These are phyloP conservation scores for Reticulitermes speratus DNA, from an alignment of 1,140 invertebrate species.

Conservation along the genomic window DNA sequence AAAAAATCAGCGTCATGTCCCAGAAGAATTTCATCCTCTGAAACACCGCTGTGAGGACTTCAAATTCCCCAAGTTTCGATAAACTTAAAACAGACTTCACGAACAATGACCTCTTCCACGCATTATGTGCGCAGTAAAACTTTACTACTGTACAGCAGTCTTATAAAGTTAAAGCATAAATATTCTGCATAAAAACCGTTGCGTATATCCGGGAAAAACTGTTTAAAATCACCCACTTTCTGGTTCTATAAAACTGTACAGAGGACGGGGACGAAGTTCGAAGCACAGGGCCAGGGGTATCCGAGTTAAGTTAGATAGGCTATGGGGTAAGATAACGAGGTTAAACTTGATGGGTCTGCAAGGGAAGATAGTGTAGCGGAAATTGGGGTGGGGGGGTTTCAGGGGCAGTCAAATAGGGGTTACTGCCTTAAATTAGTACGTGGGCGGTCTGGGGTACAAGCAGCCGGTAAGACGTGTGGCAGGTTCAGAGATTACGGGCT, in stretches of 20 bases:
- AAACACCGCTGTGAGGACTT: too few species aligned
- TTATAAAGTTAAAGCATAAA: too few species aligned
- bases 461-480: neutral
- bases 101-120: too few species aligned
- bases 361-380: neutral
- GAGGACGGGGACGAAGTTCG: neutral
- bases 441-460: neutral
- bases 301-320: neutral
- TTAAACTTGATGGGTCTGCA: slow-evolving; percentile 1
- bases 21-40: too few species aligned
- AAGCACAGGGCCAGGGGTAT: neutral
- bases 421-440: neutral
- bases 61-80: too few species aligned
- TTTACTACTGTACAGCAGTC: too few species aligned
- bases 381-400: neutral
- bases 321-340: neutral
- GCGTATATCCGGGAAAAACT: neutral
- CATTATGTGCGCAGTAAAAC: too few species aligned
- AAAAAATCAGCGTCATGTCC: too few species aligned
- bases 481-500: too few species aligned
- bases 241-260: neutral
- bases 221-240: neutral
- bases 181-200: neutral
- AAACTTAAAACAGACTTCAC: too few species aligned
- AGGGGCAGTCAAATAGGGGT: neutral